phyloP scores from a whole-genome alignment of 1,140 invertebrate species.

The Thaumatotibia leucotreta region DNA sequence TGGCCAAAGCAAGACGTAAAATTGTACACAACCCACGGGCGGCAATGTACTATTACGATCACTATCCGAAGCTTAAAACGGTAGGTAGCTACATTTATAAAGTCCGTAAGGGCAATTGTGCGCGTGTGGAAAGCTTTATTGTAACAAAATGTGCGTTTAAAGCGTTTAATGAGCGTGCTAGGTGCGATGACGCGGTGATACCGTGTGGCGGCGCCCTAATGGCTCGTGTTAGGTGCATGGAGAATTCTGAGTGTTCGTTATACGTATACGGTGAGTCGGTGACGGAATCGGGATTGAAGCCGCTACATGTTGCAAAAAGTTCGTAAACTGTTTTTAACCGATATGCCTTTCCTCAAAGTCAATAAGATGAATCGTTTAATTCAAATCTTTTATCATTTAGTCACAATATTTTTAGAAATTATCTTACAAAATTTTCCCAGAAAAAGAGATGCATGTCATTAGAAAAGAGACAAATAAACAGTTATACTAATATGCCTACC shows the following conservation, averaged over 20 bases:
- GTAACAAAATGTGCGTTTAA: slow-evolving; percentile 2
- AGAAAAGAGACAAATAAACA: too few relatives aligned
- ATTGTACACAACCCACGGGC: too few relatives aligned
- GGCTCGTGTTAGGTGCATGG: not conserved
- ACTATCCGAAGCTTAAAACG: not conserved
- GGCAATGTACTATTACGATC: too few relatives aligned
- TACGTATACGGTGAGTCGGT: not conserved
- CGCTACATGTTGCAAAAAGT: not conserved
- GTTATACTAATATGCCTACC: too few relatives aligned
- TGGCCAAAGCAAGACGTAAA: too few relatives aligned
- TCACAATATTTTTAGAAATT: too few relatives aligned
- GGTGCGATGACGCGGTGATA: slow-evolving; percentile 7
- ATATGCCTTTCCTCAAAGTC: too few relatives aligned
- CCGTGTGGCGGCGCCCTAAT: slow-evolving; percentile 1
- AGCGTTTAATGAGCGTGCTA: slow-evolving; percentile 5
- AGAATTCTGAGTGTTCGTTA: not conserved
- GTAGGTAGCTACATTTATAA: not conserved
- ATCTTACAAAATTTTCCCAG: too few relatives aligned
- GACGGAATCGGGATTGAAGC: not conserved
- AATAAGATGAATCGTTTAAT: too few relatives aligned
- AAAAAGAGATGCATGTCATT: too few relatives aligned
- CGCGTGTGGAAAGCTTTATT: not conserved
- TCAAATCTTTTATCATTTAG: too few relatives aligned
- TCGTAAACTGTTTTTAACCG: too few relatives aligned
- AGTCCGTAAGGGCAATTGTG: not conserved